Evolutionary conservation across 2,797 vertebrate species (phyloP).

Genomic region (Thamnophis elegans): DNA sequence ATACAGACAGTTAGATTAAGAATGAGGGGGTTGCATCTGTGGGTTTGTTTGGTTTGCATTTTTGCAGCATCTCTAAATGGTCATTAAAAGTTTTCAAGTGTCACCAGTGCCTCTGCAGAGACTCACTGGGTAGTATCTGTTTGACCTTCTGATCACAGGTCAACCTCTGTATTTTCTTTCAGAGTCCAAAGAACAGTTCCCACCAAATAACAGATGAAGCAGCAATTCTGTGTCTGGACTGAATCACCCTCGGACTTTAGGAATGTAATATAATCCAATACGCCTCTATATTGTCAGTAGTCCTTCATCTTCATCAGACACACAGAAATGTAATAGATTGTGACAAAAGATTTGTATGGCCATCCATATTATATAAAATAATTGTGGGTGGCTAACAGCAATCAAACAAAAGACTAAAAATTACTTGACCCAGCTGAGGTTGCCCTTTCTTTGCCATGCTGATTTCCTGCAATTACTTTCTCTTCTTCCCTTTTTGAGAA

Average conservation of each 20-base stretch:
- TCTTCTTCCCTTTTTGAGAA: not conserved
- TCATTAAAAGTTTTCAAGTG: not conserved
- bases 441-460: not conserved
- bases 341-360: not conserved
- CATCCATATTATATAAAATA: not conserved
- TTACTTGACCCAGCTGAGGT: not conserved
- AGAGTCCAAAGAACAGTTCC: not conserved
- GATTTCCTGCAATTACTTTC: not conserved
- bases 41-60: not conserved
- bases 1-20: not conserved
- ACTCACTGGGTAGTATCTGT: conserved; percentile 4
- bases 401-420: not conserved
- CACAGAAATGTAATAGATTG: not conserved
- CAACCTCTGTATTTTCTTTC: not conserved
- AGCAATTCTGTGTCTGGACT: not conserved
- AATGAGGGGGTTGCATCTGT: not conserved
- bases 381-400: not conserved
- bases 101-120: not conserved
- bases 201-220: not conserved
- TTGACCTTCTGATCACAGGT: conserved; percentile 15
- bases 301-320: not conserved
- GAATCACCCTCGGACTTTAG: not conserved
- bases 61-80: not conserved
- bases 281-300: not conserved
- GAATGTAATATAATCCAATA: not conserved